Evolutionary conservation across 2,888 invertebrate species (phyloP), one percentile per base, ranked within the genome.

Genomic region (Chymomyza amoena): DNA sequence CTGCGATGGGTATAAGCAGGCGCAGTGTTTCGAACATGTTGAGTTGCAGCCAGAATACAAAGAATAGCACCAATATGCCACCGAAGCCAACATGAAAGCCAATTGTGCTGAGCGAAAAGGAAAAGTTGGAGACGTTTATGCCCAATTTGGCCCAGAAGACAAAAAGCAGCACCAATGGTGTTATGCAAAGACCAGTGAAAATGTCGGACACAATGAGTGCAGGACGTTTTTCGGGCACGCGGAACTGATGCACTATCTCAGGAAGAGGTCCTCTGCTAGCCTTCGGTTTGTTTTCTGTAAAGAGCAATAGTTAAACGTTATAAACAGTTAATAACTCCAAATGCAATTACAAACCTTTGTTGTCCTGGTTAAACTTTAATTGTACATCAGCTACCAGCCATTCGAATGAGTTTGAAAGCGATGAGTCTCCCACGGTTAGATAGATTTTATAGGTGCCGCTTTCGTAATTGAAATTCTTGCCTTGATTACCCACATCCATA

Each of bases 11-110:
- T 78, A 96, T 93, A 84, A 99, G 93, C 93, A 97, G 97, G 82
- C 97, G 96, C 85, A 98, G 93, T 18, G 99, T 98, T 79, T 96
- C 95, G 93, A 99, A 99, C 99, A 99, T 99, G 89, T 97, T 95
- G 84, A 99, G 93, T 90, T 95, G 94, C 81, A 98, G 92, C 98
- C 99, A 99, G 93, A 99, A 98, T 86, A 96, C 92, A 66, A 94
- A 95, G 93, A 98, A 99, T 67, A 99, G 94, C 0, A 93, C 93
- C 88, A 99, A 95, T 69, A 98, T 97, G 94, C 97, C 95, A 90
- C 95, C 97, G 54, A 99, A 94, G 69, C 98, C 97, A 3, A 95
- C 81, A 91, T 99, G 99, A 93, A 99, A 99, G 54, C 96, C 93
- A 61, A 98, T 90, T n/a, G 97, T 96, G 90, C 95, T 95, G 65